Base-by-base conservation (phyloP, 2,888 invertebrate genomes). In the Clitarchus hookeri region DNA sequence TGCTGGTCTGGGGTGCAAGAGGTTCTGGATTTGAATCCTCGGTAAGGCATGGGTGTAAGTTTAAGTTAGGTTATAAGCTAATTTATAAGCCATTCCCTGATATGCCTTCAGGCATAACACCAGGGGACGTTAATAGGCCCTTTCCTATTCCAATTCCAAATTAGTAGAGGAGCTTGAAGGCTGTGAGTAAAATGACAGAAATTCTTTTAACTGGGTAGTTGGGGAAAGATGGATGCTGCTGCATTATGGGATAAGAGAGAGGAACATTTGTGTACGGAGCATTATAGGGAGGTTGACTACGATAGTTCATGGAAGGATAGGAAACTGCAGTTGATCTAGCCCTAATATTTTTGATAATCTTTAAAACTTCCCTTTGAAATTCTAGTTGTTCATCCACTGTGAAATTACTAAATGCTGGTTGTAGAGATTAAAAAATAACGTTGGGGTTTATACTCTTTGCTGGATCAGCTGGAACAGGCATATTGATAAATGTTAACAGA, bases 401-500 rank as follows among this genome's bases (percentile, higher is more conserved):
- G 65, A 65, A 65, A 65, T 8, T 65, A 6, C 19, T 65, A 12
- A 65, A 65, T 23, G 23, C 19, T 23, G 23, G 65, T 65, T 65
- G 65, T 65, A 65, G 16, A 19, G 65, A 65, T 65, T 13, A 13
- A 65, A 65, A 65, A 65, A 65, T 16, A 12, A 65, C 16, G 65
- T 65, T 65, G 65, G 65, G 65, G 65, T 65, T 65, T 23, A 65
- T 16, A 65, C 23, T 65, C 13, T 16, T 65, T 65, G 65, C 65
- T 65, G 65, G 65, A 12, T 65, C 16, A 19, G 65, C 65, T 16
- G 65, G 19, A 65, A 65, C 65, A 65, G 65, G 65, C 16, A 65
- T 65, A 65, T n/a, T n/a, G n/a, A n/a, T n/a, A n/a, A 65, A 65
- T 65, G 65, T 65, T 65, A 65, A 65, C 65, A 65, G 65, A 19